Conservation (phyloP, 1,140 invertebrate species). For the Sitophilus oryzae region DNA sequence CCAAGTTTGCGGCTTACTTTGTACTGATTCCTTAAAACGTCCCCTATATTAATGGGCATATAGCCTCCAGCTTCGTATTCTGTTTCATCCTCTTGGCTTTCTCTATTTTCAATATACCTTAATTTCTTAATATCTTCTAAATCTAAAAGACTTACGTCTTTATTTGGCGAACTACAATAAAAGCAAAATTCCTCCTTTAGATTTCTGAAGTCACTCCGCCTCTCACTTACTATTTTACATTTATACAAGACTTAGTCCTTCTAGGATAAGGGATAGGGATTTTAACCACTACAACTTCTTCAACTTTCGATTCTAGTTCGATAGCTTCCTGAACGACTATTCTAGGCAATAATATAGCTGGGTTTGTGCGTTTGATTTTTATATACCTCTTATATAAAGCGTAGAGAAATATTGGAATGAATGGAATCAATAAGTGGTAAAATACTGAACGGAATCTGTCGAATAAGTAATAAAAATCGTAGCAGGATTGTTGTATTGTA, state of each 20-base stretch:
- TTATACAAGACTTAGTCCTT: constrained; percentile 13
- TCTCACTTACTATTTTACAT: constrained; percentile 19
- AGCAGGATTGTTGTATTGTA: constrained; percentile 2
- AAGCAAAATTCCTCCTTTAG: neutral
- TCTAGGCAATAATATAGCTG: neutral
- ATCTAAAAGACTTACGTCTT: constrained; percentile 32
- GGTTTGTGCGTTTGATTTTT: neutral
- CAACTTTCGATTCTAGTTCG: neutral
- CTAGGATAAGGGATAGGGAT: constrained; percentile 12
- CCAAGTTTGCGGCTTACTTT: constrained; percentile 93
- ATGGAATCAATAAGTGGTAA: constrained; percentile 4
- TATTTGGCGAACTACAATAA: constrained; percentile 30
- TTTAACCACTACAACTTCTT: constrained; percentile 1
- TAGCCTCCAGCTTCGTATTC: constrained; percentile 95
- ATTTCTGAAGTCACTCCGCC: neutral
- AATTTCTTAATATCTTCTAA: constrained; percentile 34
- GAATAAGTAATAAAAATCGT: constrained; percentile 4
- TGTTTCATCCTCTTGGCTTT: constrained; percentile 76
- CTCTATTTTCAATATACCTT: constrained; percentile 32
- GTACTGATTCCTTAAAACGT: constrained; percentile 85
- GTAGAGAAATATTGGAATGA: constrained; percentile 13
- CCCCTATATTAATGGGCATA: constrained; percentile 93
- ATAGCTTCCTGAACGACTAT: neutral
- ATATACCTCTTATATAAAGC: constrained; percentile 13
- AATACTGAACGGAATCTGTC: constrained; percentile 7